phyloP scores from a whole-genome alignment of 2,113 vertebrate species.

The Cyprinodon brontotheroides region DNA sequence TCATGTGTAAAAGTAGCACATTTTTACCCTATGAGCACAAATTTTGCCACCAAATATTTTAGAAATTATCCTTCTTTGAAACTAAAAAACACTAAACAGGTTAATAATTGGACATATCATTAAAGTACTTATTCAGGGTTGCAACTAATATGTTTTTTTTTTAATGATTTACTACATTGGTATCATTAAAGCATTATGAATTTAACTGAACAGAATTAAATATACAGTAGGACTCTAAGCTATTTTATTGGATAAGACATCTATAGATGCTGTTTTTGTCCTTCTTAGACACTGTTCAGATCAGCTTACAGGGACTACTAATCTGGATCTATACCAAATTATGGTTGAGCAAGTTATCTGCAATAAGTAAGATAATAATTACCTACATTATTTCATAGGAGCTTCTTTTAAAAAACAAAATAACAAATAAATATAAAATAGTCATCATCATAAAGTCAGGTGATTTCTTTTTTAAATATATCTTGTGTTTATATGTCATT shows the following conservation, averaged over 20 bases:
- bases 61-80: neutral
- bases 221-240: no score
- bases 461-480: no score
- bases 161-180: no score
- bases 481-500: neutral
- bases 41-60: neutral
- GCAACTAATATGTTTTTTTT: neutral
- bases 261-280: neutral
- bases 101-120: no score
- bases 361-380: neutral
- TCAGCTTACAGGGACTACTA: neutral
- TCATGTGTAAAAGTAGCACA: neutral
- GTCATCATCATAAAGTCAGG: no score
- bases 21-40: neutral
- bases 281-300: no score
- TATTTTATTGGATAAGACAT: neutral
- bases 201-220: no score
- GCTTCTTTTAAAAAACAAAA: neutral
- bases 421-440: neutral
- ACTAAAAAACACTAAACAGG: neutral
- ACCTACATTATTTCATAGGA: neutral
- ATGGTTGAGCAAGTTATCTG: neutral
- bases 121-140: neutral
- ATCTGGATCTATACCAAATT: neutral
- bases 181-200: no score